These are phyloP conservation scores for Nestor notabilis DNA, from an alignment of 2,113 vertebrate genomes.

Conservation along the genomic window DNA sequence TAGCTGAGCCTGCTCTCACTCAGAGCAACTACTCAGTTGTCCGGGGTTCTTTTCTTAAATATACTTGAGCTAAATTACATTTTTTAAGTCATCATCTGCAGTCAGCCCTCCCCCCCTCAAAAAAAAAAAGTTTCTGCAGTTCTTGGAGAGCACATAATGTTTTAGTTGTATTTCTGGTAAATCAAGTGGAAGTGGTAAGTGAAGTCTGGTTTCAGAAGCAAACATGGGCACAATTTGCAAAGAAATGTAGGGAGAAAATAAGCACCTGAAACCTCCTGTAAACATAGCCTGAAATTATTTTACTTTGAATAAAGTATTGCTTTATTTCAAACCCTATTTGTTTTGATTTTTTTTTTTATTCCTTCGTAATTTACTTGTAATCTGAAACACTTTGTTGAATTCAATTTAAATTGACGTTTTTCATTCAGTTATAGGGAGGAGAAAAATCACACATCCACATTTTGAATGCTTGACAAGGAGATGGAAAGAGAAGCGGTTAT, in stretches of 20 bases:
- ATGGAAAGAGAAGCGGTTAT: not conserved
- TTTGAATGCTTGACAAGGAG: not conserved
- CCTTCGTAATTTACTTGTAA: not conserved
- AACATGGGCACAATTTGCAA: not conserved
- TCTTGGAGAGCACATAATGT: not conserved
- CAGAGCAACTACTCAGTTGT: not conserved
- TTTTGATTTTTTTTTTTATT: not conserved
- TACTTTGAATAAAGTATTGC: no score
- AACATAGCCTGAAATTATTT: not conserved
- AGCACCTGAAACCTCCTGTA: not conserved
- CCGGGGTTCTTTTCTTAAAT: not conserved
- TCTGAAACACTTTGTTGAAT: not conserved
- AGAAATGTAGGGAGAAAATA: not conserved
- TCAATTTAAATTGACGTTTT: not conserved
- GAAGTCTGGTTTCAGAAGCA: not conserved
- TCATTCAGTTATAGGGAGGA: fast-evolving
- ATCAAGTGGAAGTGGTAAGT: not conserved
- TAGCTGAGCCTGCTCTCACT: not conserved
- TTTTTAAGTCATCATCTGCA: not conserved
- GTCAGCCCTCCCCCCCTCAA: not conserved
- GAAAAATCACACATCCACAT: fast-evolving
- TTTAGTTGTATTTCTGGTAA: not conserved
- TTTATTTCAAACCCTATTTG: not conserved
- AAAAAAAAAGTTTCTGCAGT: not conserved
- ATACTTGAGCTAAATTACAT: not conserved